Conservation (phyloP, 2,888 invertebrate genomes). For the Coenonympha glycerion region DNA sequence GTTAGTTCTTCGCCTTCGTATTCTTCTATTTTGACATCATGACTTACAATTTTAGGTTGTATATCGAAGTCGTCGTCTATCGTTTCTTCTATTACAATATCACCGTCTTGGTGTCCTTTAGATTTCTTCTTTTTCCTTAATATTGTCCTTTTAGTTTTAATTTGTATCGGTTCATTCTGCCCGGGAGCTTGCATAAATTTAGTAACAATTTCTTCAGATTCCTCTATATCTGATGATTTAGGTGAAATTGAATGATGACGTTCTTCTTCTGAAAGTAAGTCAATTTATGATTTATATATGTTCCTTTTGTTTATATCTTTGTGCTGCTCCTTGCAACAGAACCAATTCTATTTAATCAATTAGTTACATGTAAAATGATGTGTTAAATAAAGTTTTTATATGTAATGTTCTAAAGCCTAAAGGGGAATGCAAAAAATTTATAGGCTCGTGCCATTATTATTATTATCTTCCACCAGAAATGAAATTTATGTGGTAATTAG, state of each 20-base stretch:
- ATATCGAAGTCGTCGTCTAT: constrained; percentile 55
- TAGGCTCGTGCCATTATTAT: too few relatives aligned
- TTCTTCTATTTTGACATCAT: constrained; percentile 62
- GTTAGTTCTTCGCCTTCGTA: constrained; percentile 49
- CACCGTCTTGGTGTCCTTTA: constrained; percentile 42
- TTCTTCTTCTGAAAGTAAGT: constrained; percentile 44
- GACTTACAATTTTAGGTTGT: constrained; percentile 26
- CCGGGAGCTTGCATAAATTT: constrained; percentile 73
- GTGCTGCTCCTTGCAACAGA: too few relatives aligned
- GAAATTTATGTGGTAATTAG: too few relatives aligned
- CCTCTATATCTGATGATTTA: constrained; percentile 66
- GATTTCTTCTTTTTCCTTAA: constrained; percentile 60
- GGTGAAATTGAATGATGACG: constrained; percentile 36
- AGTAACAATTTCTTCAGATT: constrained; percentile 77
- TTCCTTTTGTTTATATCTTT: not conserved
- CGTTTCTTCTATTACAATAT: constrained; percentile 72
- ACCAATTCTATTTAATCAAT: too few relatives aligned
- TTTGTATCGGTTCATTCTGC: constrained; percentile 69
- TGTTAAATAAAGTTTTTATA: too few relatives aligned
- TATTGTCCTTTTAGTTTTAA: constrained; percentile 76
- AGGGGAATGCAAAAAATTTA: too few relatives aligned
- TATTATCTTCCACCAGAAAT: too few relatives aligned
- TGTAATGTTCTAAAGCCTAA: too few relatives aligned
- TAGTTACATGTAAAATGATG: too few relatives aligned
- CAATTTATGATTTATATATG: not conserved